Conservation (phyloP, 2,113 vertebrate species). For the Corynorhinus townsendii region DNA sequence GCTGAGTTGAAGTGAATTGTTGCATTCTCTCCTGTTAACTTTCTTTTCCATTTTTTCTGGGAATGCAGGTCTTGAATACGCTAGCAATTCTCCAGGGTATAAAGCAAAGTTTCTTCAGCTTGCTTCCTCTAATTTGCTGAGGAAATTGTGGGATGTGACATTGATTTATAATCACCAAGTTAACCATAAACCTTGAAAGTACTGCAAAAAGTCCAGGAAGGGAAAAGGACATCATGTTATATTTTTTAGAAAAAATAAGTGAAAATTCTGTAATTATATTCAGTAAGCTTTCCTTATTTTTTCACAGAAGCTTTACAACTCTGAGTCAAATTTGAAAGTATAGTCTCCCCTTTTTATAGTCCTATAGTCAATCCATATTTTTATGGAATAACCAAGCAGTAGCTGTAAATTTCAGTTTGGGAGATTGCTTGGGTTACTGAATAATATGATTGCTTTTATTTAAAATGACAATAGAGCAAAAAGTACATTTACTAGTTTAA, state of each 20-base stretch:
- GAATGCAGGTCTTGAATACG: neutral
- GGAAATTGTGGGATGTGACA: conserved; percentile 26
- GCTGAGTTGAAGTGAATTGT: neutral
- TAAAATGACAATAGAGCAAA: conserved; percentile 39
- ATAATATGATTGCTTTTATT: neutral
- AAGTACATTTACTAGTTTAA: neutral
- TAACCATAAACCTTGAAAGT: neutral
- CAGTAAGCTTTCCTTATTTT: neutral
- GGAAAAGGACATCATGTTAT: neutral
- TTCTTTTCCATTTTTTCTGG: neutral
- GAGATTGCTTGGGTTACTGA: neutral
- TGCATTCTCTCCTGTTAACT: neutral
- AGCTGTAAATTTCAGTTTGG: conserved; percentile 6
- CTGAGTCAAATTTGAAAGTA: conserved; percentile 5
- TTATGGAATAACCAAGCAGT: conserved; percentile 4
- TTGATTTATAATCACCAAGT: neutral
- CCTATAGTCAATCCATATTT: neutral
- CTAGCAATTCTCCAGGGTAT: neutral
- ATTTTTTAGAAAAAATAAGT: neutral
- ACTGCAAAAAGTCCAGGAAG: neutral
- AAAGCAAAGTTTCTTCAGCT: conserved; percentile 10
- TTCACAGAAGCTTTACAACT: neutral
- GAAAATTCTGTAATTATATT: neutral
- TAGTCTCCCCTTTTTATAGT: neutral
- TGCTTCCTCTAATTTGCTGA: conserved; percentile 3